Percentiles rank a stretch among this genome's conserved stretches.
Conservation (phyloP, 2,797 vertebrate species). For the Parauchenoglanis punctatus region DNA sequence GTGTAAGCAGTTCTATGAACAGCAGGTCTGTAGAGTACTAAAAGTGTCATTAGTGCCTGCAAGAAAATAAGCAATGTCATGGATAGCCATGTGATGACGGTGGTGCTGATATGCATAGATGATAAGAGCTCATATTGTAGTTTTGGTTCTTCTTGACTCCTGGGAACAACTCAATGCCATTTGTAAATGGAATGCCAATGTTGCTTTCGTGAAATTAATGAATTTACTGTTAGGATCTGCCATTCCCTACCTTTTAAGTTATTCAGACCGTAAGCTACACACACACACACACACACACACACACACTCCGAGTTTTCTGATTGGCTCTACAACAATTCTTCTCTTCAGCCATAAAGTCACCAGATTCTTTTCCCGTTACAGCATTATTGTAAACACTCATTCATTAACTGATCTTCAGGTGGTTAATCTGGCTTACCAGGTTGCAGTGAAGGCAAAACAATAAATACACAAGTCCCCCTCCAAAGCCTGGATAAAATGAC, state of each 20-base stretch:
- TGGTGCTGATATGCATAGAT: background rate
- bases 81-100: conserved; percentile 11
- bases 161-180: background rate
- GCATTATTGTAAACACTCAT: conserved; percentile 44
- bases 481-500: conserved; percentile 17
- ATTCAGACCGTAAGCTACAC: background rate
- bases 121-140: background rate
- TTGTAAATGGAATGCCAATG: background rate
- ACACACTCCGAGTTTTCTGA: background rate
- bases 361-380: background rate
- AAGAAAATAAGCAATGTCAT: conserved; percentile 18
- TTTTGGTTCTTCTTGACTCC: conserved; percentile 1
- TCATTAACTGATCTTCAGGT: background rate
- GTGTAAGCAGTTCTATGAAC: conserved; percentile 42
- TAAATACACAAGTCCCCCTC: conserved; percentile 27
- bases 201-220: background rate
- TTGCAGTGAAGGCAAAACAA: conserved; percentile 38
- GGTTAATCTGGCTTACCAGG: background rate
- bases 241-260: background rate
- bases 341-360: background rate
- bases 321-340: background rate
- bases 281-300: too few relatives aligned
- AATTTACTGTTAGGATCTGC: background rate
- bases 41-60: conserved; percentile 16
- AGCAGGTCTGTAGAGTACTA: background rate